Base-by-base conservation (phyloP, 53 echinoderm and acorn worm genomes). In the Apostichopus leukothele region DNA sequence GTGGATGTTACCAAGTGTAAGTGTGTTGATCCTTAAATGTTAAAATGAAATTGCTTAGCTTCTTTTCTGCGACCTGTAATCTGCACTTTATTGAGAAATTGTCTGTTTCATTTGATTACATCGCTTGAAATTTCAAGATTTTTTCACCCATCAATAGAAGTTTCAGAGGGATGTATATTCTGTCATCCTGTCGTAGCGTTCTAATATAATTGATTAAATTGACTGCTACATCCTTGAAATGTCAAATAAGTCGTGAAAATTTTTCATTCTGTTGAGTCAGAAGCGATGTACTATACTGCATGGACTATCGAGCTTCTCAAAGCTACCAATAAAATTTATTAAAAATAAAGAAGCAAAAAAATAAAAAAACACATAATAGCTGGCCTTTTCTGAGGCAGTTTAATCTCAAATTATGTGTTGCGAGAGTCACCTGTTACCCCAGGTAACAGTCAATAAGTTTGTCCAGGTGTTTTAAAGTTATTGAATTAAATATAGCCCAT, bases 401-500 rank as follows among this genome's bases (percentile, higher is more conserved):
- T 63, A 4, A 63, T 63, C 63, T 63, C 63, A 14, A 63, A 63
- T 63, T 63, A 13, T 63, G 11, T 63, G 63, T 63, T 16, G 63
- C 11, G 11, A 63, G 63, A 79, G 79, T 79, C 79, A 79, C 50
- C 79, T 79, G 79, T 79, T 39, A 50, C 79, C 79, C 51, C 79
- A 0, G 79, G 79, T 79, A 52, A 52, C 16, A 16, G 53, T 79
- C 79, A 53, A 79, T 79, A 52, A 79, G 13, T 79, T 79, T 79
- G 63, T 79, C 50, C 79, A 79, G 79, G 79, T 79, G 79, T 79
- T 79, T 79, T 5, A n/a, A 11, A 53, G 52, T 79, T 39, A 79
- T 79, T 19, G 79, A 79, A 79, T 79, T 79, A 63, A 63, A 63
- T 63, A 7, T 63, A 13, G 63, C 63, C 63, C 63, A 63, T 13